These are phyloP conservation scores for Brachypodius melanocephalos DNA, from an alignment of 2,113 vertebrate species.

Conservation along the genomic window DNA sequence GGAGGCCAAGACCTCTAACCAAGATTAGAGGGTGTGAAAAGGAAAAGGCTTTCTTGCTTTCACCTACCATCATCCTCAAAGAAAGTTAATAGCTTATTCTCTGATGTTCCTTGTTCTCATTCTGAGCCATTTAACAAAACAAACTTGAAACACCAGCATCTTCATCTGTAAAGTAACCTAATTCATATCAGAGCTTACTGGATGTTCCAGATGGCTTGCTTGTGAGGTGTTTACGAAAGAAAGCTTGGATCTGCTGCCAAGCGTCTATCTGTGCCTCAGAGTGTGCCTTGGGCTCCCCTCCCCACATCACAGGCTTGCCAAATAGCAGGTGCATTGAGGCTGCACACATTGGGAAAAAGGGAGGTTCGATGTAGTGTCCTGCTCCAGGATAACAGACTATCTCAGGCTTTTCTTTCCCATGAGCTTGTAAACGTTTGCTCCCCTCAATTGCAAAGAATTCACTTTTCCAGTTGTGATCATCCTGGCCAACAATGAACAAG, in stretches of 20 bases:
- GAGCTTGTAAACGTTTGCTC: slow-evolving; percentile 71
- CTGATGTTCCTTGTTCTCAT: not conserved
- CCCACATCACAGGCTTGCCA: slow-evolving; percentile 76
- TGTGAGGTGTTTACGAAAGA: slow-evolving; percentile 76
- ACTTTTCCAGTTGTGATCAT: slow-evolving; percentile 90
- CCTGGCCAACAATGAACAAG: slow-evolving; percentile 82
- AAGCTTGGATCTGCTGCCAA: slow-evolving; percentile 81
- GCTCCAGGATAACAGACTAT: slow-evolving; percentile 81
- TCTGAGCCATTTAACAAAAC: not conserved
- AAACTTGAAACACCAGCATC: not conserved
- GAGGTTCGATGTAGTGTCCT: slow-evolving; percentile 88
- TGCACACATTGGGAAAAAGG: slow-evolving; percentile 80
- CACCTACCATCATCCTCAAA: rapidly evolving
- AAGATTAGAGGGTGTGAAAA: not conserved
- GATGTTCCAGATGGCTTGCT: not conserved
- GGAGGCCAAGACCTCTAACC: not conserved
- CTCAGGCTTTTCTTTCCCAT: slow-evolving; percentile 78
- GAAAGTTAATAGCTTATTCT: not conserved
- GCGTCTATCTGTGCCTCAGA: slow-evolving; percentile 80
- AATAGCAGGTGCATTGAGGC: slow-evolving; percentile 74
- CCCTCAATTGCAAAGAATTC: slow-evolving; percentile 74
- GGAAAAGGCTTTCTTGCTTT: not conserved
- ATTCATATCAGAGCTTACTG: slow-evolving; percentile 42
- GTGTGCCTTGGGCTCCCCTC: slow-evolving; percentile 83
- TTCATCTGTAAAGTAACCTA: not conserved